phyloP scores from a whole-genome alignment of 2,113 vertebrate genomes.

The Fukomys damarensis region DNA sequence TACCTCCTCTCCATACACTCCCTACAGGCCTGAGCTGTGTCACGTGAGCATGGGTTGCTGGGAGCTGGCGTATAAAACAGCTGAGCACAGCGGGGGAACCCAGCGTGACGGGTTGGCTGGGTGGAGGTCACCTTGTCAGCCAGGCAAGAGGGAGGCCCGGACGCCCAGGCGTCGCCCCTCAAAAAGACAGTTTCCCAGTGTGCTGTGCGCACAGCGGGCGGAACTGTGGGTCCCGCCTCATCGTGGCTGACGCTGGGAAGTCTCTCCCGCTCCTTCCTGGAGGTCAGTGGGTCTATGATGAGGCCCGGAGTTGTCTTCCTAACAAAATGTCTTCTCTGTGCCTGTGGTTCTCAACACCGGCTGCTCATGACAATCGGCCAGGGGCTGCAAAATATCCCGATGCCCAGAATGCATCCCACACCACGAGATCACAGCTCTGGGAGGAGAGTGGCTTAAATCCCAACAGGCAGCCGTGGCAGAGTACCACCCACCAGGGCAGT shows the following conservation, averaged over 20 bases:
- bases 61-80: not conserved
- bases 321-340: not conserved
- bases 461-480: not conserved
- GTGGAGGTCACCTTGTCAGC: not conserved
- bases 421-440: not conserved
- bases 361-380: not conserved
- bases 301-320: not conserved
- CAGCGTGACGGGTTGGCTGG: not conserved
- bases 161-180: no score
- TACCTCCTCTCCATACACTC: not conserved
- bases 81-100: not conserved
- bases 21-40: not conserved
- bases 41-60: not conserved
- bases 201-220: not conserved
- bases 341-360: not conserved
- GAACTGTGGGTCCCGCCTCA: not conserved
- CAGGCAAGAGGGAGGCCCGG: not conserved
- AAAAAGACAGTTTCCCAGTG: not conserved
- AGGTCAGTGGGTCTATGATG: not conserved
- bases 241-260: not conserved
- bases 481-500: not conserved
- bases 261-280: not conserved
- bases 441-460: not conserved
- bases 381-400: not conserved
- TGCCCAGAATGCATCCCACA: not conserved